Evolutionary conservation across 1,140 invertebrate genomes (phyloP).

Genomic region (Trypoxylus dichotomus): DNA sequence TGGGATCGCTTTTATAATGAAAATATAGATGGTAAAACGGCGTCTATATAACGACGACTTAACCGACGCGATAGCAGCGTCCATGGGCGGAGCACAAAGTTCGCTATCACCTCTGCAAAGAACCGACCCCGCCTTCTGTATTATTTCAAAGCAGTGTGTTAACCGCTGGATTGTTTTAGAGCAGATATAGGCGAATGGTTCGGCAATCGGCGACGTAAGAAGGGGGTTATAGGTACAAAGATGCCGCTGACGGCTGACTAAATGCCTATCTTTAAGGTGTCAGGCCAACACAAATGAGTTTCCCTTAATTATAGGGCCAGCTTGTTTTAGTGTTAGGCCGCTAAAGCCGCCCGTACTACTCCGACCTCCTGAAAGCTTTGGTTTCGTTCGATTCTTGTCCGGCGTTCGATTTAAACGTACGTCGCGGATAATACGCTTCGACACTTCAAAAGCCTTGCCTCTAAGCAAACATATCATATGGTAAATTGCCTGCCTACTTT

Average conservation of each 20-base stretch:
- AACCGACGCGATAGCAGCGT: not conserved
- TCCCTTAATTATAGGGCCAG: conserved; percentile 54
- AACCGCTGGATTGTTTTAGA: conserved; percentile 37
- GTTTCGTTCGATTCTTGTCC: not conserved
- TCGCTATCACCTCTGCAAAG: conserved; percentile 35
- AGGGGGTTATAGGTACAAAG: conserved; percentile 46
- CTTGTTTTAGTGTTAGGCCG: conserved; percentile 48
- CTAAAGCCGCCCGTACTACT: conserved; percentile 16
- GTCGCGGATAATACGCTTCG: not conserved
- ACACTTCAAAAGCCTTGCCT: conserved; percentile 47
- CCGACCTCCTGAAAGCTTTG: conserved; percentile 6
- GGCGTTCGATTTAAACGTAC: not conserved
- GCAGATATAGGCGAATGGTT: conserved; percentile 33
- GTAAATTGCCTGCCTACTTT: conserved; percentile 53
- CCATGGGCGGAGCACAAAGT: conserved; percentile 14
- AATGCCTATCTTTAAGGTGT: conserved; percentile 55
- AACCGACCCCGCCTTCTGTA: conserved; percentile 35
- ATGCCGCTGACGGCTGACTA: conserved; percentile 54
- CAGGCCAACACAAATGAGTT: conserved; percentile 54
- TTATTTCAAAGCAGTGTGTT: conserved; percentile 39
- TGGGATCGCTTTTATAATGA: no score
- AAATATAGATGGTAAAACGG: not conserved
- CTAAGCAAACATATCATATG: conserved; percentile 54
- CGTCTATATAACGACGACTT: not conserved
- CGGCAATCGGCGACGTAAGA: conserved; percentile 36